These are phyloP conservation scores for Trilocha varians DNA, from an alignment of 2,888 invertebrate genomes.

Conservation along the genomic window DNA sequence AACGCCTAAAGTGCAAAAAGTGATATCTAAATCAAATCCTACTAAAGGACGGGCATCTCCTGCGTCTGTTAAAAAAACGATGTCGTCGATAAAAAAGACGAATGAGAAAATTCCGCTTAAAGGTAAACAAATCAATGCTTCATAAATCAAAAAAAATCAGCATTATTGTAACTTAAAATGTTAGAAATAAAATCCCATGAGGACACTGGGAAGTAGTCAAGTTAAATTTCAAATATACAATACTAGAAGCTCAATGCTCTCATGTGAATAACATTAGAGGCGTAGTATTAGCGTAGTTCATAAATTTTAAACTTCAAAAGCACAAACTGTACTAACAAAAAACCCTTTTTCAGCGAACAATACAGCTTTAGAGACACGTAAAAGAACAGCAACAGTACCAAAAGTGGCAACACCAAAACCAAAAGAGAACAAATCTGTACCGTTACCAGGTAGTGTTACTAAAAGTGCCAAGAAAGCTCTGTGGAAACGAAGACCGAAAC, in stretches of 20 bases:
- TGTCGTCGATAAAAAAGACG: slow-evolving; percentile 25
- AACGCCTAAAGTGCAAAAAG: slow-evolving; percentile 37
- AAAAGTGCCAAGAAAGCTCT: slow-evolving; percentile 43
- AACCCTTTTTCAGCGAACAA: slow-evolving; percentile 30
- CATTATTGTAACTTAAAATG: too few relatives aligned
- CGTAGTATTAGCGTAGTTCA: too few relatives aligned
- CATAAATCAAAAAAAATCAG: too few relatives aligned
- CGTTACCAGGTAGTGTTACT: slow-evolving; percentile 31
- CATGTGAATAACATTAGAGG: too few relatives aligned
- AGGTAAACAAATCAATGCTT: slow-evolving; percentile 27
- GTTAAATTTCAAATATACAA: too few relatives aligned
- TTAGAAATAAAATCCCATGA: too few relatives aligned
- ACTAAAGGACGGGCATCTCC: slow-evolving; percentile 36
- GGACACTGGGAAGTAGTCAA: too few relatives aligned
- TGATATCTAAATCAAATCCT: slow-evolving; percentile 24
- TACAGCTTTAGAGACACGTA: slow-evolving; percentile 18
- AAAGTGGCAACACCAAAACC: slow-evolving; percentile 40
- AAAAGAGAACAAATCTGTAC: slow-evolving; percentile 35
- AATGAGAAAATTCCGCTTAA: slow-evolving; percentile 29
- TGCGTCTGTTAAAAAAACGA: slow-evolving; percentile 33
- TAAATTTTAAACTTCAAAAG: too few relatives aligned
- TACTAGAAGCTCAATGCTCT: too few relatives aligned
- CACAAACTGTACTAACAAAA: too few relatives aligned
- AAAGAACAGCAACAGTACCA: slow-evolving; percentile 35
- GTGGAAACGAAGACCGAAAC: slow-evolving; percentile 46